phyloP scores from a whole-genome alignment of 2,888 invertebrate genomes.

The Chesias legatella region DNA sequence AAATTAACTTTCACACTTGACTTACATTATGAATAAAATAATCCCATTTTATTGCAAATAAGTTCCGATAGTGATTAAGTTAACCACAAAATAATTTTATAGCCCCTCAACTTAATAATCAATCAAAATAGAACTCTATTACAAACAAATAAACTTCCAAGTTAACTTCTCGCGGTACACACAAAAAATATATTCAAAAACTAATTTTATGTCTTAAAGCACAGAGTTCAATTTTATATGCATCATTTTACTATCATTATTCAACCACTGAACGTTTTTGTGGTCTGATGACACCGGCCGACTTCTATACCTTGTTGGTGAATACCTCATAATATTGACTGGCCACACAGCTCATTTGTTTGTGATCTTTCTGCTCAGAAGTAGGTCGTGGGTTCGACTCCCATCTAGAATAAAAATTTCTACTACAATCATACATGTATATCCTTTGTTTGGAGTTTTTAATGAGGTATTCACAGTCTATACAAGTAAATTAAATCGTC shows the following conservation, averaged over 20 bases:
- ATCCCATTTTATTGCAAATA: conserved; percentile 4
- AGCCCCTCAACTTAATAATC: conserved; percentile 20
- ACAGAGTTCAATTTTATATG: conserved; percentile 3
- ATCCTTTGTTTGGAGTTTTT: no score
- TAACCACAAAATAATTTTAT: conserved; percentile 1
- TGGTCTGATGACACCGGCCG: conserved; percentile 30
- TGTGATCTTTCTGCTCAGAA: no score
- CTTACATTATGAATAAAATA: no score
- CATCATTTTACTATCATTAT: conserved; percentile 21
- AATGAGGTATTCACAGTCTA: no score
- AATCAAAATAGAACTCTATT: conserved; percentile 15
- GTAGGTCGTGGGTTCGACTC: no score
- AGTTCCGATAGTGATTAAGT: conserved; percentile 8
- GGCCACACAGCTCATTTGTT: no score
- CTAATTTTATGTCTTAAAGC: not conserved
- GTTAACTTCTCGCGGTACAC: not conserved
- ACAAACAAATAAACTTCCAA: not conserved
- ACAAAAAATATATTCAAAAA: not conserved
- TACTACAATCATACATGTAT: no score
- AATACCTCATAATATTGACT: conserved; percentile 15
- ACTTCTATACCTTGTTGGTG: conserved; percentile 21
- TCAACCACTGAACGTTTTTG: conserved; percentile 24
- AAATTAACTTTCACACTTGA: no score
- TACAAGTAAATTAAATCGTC: no score
- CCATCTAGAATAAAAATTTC: no score